A percentile compares a stretch with the other conserved stretches of the same genome.
Evolutionary conservation across 2,113 vertebrate species (phyloP).

Genomic region (Spermophilus dauricus): DNA sequence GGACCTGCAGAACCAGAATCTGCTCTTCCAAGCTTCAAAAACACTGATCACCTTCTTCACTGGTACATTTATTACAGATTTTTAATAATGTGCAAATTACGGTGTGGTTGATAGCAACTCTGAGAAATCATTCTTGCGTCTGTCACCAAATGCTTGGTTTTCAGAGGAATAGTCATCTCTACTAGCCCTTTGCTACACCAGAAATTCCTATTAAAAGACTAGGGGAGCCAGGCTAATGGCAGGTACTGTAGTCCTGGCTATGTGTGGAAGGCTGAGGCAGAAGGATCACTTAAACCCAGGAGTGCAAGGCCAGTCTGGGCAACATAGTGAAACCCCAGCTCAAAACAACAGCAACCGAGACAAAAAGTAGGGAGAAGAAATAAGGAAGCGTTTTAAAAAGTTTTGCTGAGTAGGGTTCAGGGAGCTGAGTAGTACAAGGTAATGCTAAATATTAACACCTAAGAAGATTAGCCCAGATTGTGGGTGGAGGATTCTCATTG

Average conservation of each 20-base stretch:
- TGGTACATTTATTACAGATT: background rate
- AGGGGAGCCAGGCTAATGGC: too few relatives aligned
- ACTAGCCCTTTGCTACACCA: background rate
- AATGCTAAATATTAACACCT: slow-evolving; percentile 72
- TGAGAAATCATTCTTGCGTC: background rate
- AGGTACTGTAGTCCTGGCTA: too few relatives aligned
- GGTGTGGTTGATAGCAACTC: background rate
- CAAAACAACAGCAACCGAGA: background rate
- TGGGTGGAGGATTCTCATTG: background rate
- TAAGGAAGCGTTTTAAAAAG: slow-evolving; percentile 20
- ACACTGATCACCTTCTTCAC: background rate
- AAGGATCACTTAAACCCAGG: background rate
- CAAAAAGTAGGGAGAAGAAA: background rate
- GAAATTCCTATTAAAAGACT: background rate
- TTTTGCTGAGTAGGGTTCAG: background rate
- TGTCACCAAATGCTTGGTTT: background rate
- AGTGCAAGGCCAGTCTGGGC: background rate
- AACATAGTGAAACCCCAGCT: background rate
- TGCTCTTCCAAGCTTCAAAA: background rate
- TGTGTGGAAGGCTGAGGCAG: background rate
- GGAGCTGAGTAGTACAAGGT: background rate
- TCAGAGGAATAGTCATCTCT: background rate
- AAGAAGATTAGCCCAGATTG: slow-evolving; percentile 64
- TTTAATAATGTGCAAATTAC: background rate
- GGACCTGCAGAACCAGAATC: background rate